Conservation (phyloP, 1,140 invertebrate genomes). For the Diabrotica virgifera region DNA sequence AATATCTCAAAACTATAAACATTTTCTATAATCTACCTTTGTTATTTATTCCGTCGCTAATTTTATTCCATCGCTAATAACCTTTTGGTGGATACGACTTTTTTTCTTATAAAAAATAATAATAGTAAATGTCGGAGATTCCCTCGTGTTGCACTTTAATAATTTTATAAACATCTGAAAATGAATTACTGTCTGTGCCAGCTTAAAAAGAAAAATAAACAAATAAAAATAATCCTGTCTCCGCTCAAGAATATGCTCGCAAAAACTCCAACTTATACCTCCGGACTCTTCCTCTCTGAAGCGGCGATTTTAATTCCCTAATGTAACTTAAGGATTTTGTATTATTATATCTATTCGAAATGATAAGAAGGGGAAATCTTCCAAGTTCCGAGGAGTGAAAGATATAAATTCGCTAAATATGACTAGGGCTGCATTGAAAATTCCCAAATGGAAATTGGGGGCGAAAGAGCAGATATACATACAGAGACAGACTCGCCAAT, state of each 20-base stretch:
- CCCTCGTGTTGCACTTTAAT: no score
- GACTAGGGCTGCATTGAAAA: conserved; percentile 18
- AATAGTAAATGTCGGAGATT: no score
- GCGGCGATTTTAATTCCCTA: conserved; percentile 6
- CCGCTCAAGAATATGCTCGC: not conserved
- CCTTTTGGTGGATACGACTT: no score
- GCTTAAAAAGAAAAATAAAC: not conserved
- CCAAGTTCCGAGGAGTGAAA: not conserved
- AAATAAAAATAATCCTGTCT: conserved; percentile 1
- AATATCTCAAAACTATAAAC: no score
- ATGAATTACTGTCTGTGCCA: not conserved
- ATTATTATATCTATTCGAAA: conserved; percentile 4
- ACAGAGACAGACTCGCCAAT: not conserved
- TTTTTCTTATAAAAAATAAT: no score
- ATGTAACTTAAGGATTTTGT: conserved; percentile 6
- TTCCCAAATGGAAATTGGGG: conserved; percentile 17
- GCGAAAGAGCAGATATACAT: conserved; percentile 3
- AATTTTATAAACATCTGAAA: conserved; percentile 1
- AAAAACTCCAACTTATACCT: not conserved
- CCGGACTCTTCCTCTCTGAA: not conserved
- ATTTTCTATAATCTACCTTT: no score
- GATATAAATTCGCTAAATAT: conserved; percentile 21
- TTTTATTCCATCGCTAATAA: no score
- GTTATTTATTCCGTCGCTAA: no score
- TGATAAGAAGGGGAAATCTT: conserved; percentile 3